A percentile compares a stretch with the other conserved stretches of the same genome.
Conservation (phyloP, 2,113 vertebrate genomes). For the Procapra przewalskii region DNA sequence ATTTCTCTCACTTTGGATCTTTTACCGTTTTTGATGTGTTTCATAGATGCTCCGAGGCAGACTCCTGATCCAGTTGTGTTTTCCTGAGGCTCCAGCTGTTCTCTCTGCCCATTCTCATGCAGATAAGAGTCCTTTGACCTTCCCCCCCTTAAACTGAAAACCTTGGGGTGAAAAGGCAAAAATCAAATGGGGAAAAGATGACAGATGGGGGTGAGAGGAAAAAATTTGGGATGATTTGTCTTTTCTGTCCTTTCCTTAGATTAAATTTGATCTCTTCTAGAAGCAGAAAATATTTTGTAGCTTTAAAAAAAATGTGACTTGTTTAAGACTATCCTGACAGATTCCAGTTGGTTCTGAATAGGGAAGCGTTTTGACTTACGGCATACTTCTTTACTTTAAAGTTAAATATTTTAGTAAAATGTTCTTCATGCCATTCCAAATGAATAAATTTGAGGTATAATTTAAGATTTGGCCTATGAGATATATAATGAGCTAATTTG, state of each 20-base stretch:
- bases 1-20: conserved; percentile 11
- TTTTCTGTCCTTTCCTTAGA: conserved; percentile 21
- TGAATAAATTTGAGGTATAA: not conserved
- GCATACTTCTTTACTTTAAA: not conserved
- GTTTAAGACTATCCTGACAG: not conserved
- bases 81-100: conserved; percentile 25
- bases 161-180: not conserved
- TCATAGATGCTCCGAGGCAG: not conserved
- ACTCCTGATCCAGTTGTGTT: not conserved
- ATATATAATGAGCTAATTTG: not conserved
- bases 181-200: not conserved
- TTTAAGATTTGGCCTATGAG: not conserved
- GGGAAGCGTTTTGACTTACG: not conserved
- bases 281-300: not conserved
- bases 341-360: not conserved
- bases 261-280: conserved; percentile 31
- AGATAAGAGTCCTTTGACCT: conserved; percentile 44
- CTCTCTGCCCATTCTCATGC: conserved; percentile 20
- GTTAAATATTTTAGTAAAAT: not conserved
- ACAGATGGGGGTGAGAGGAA: conserved; percentile 37
- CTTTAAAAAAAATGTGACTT: not conserved
- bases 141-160: not conserved
- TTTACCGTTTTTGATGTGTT: not conserved
- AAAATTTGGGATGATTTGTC: conserved; percentile 15
- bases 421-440: not conserved